Base-by-base conservation (phyloP, 2,113 vertebrate species). In the Hydrochoerus hydrochaeris region DNA sequence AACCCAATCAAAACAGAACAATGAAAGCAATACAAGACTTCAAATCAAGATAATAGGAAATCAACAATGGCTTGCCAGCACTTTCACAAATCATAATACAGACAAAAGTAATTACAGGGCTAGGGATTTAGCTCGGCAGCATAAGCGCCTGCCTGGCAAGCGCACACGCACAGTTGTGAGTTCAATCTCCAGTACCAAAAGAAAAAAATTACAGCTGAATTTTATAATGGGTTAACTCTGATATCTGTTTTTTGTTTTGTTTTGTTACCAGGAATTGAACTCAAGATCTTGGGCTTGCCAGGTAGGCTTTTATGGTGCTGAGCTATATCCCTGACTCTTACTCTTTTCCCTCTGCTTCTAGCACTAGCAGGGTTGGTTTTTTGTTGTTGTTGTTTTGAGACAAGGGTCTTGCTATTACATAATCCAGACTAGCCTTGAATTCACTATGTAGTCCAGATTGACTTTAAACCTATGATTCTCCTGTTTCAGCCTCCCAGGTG, bases 71-170 rank as follows among this genome's bases (percentile, higher is more conserved):
- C 91, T 99, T 99, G 96, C 99, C 99, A 96, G 99, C 99, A 89
- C 99, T 99, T 98, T 99, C 99, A 95, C 99, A 99, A 65, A 99
- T 99, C 99, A 97, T 99, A 99, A 92, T 99, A 99, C 97, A 99
- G 99, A 98, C 99, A 99, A 97, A 99, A 99, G 98, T 99, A 99
- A 97, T 99, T 99, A 71, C 99, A 99, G 98, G 46, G 46, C 46
- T 46, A n/a, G 46, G 49, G 49, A 52, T 52, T 52, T 52, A 52
- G 49, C 49, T 52, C 49, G 11, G 49, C 49, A 52, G 49, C 49
- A 10, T 52, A 52, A 52, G 49, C 11, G 49, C 49, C 49, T 52
- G 11, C 49, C 11, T 52, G 49, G 49, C 49, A 52, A 52, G 49
- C 9, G 49, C 11, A 10, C 49, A 52, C 9, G 49, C 11, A 10